Conservation (phyloP, 2,797 vertebrate genomes). For the Onychomys arenicola region DNA sequence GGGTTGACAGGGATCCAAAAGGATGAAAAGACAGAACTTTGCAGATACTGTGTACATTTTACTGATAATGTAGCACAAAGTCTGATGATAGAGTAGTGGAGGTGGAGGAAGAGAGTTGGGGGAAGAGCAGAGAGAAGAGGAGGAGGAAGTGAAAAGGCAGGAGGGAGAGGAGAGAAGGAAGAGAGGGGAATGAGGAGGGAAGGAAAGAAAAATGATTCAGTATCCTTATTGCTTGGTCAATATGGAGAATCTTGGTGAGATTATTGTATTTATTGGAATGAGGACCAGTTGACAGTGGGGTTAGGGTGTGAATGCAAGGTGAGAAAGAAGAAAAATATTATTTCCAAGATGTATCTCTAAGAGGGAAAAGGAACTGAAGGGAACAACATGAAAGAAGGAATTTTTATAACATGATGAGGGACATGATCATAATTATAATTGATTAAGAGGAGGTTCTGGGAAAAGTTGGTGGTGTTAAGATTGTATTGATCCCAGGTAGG, state of each 20-base stretch:
- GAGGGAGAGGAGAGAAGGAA: too few species aligned
- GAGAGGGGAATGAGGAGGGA: too few species aligned
- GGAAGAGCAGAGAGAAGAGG: too few species aligned
- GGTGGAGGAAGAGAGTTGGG: background rate
- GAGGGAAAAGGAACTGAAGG: background rate
- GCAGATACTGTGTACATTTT: background rate
- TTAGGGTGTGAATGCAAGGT: background rate
- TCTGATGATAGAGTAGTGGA: background rate
- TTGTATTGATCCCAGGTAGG: background rate
- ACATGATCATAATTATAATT: conserved; percentile 30
- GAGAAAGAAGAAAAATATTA: conserved; percentile 33
- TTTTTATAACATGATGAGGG: conserved; percentile 14
- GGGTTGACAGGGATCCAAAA: background rate
- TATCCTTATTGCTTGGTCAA: background rate
- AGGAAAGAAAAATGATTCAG: background rate
- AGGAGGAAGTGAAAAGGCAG: background rate
- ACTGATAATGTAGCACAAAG: conserved; percentile 1
- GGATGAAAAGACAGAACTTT: background rate
- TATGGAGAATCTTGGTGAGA: background rate
- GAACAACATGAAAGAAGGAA: background rate
- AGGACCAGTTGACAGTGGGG: background rate
- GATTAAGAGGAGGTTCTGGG: conserved; percentile 16
- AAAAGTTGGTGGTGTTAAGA: conserved; percentile 7
- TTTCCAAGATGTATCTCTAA: background rate
- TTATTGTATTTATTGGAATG: background rate